phyloP scores from a whole-genome alignment of 2,113 vertebrate species.

The Gnathonemus longibarbis region DNA sequence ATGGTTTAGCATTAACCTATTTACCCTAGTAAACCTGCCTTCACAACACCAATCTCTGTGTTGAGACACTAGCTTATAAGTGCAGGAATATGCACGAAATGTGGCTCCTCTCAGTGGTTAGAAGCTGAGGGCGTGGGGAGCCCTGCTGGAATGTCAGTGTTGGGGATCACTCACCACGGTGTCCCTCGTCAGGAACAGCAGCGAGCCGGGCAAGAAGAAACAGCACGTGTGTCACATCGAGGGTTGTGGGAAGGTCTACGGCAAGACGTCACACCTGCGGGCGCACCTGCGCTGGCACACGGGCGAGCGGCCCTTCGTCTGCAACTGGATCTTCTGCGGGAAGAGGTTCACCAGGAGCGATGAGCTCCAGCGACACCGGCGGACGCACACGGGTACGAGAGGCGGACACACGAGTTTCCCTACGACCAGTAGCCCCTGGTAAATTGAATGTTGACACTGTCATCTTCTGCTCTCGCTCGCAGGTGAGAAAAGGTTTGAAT shows the following conservation, averaged over 20 bases:
- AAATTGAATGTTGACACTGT: not conserved
- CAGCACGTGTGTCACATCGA: slow-evolving; percentile 99
- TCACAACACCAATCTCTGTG: not conserved
- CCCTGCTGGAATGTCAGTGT: not conserved
- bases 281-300: slow-evolving; percentile 99
- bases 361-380: slow-evolving; percentile 91
- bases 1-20: not conserved
- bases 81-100: not conserved
- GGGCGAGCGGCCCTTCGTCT: slow-evolving; percentile 92
- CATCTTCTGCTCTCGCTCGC: slow-evolving; percentile 37
- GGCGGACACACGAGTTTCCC: not conserved
- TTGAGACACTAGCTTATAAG: not conserved
- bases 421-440: too few relatives aligned
- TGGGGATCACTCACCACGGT: not conserved
- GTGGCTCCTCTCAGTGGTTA: not conserved
- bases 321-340: slow-evolving; percentile 98
- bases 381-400: slow-evolving; percentile 87
- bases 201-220: slow-evolving; percentile 95
- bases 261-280: slow-evolving; percentile 94
- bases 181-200: slow-evolving; percentile 68
- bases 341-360: slow-evolving; percentile 95
- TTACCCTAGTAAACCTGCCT: not conserved
- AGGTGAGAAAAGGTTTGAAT: slow-evolving; percentile 98
- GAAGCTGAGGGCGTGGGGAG: not conserved
- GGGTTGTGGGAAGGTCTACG: slow-evolving; percentile 97